These are phyloP conservation scores for Sinosuthora webbiana DNA, from an alignment of 2,113 vertebrate genomes.

Conservation along the genomic window DNA sequence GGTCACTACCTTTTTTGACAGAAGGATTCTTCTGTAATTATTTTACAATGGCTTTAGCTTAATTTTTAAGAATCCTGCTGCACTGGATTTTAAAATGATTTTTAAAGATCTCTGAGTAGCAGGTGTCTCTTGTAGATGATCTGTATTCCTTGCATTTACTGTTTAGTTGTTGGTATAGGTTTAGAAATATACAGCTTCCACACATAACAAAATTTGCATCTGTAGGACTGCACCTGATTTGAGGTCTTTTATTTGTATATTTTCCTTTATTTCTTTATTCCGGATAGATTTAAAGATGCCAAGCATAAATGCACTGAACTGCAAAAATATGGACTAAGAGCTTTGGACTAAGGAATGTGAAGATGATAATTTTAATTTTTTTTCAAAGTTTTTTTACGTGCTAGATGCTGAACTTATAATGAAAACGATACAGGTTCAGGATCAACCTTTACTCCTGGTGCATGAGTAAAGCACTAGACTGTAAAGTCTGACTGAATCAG, in stretches of 20 bases:
- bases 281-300: neutral
- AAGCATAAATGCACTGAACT: neutral
- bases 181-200: neutral
- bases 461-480: neutral
- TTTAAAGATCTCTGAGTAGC: neutral
- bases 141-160: neutral
- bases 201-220: neutral
- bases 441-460: neutral
- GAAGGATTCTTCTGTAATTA: neutral
- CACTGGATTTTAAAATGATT: neutral
- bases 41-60: neutral
- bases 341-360: neutral
- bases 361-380: neutral
- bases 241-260: neutral
- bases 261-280: neutral
- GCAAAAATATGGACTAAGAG: neutral
- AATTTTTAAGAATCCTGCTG: neutral
- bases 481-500: neutral
- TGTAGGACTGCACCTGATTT: neutral
- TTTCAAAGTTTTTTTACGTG: neutral
- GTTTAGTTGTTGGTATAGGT: neutral
- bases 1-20: neutral
- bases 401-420: neutral
- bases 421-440: rapidly evolving
- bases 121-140: neutral